Conservation (phyloP, 2,888 invertebrate species). For the Andrena praecox region DNA sequence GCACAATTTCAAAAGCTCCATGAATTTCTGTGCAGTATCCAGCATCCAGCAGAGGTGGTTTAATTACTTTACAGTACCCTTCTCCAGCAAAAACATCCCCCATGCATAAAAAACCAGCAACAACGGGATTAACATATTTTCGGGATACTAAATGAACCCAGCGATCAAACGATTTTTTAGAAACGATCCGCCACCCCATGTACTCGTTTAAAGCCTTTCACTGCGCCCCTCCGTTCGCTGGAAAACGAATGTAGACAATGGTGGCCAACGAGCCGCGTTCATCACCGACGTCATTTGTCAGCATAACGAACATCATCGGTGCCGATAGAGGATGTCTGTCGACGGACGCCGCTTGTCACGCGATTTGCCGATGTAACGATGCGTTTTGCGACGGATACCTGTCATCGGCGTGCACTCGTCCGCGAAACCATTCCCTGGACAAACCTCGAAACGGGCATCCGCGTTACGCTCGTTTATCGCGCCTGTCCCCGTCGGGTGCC, state of each 20-base stretch:
- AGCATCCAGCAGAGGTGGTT: too few species aligned
- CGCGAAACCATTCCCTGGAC: constrained; percentile 29
- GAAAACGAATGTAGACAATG: constrained; percentile 20
- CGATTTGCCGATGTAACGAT: constrained; percentile 25
- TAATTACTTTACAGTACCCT: too few species aligned
- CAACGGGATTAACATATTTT: too few species aligned
- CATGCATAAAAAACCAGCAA: too few species aligned
- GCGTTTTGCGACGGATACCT: constrained; percentile 37
- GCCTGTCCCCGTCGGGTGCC: not conserved
- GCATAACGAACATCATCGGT: constrained; percentile 24
- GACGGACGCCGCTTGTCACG: constrained; percentile 6
- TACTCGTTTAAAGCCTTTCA: not conserved
- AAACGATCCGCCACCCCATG: not conserved
- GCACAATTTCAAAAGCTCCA: too few species aligned
- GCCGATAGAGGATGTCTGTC: constrained; percentile 32
- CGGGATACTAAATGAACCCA: too few species aligned
- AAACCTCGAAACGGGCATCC: constrained; percentile 34
- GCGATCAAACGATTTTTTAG: too few species aligned
- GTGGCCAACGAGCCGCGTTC: not conserved
- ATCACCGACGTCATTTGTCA: constrained; percentile 26
- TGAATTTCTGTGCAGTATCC: too few species aligned
- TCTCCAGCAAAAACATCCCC: too few species aligned
- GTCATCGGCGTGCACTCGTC: constrained; percentile 30
- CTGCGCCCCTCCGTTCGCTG: not conserved
- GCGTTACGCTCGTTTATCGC: constrained; percentile 21